Evolutionary conservation across 2,113 vertebrate genomes (phyloP).

Genomic region (Vombatus ursinus): DNA sequence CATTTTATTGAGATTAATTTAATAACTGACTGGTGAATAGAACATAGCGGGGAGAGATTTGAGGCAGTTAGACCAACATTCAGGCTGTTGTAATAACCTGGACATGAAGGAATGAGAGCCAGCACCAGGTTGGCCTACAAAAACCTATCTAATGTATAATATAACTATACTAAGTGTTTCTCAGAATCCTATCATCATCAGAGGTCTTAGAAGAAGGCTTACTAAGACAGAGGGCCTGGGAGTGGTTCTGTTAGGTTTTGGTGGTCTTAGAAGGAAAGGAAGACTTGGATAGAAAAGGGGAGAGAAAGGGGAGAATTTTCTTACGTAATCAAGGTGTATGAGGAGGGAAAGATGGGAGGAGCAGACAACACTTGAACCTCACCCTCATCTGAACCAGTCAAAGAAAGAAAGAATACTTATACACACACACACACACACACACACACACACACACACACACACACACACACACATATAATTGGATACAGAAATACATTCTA

Average conservation of each 20-base stretch:
- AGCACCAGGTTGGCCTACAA: background rate
- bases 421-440: background rate
- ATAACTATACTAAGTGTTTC: background rate
- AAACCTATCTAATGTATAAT: background rate
- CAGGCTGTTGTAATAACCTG: background rate
- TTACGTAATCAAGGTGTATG: background rate
- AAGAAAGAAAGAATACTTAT: background rate
- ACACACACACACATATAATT: no score
- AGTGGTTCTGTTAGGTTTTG: background rate
- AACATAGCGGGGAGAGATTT: background rate
- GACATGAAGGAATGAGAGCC: background rate
- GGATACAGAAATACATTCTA: background rate
- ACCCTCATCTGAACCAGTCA: background rate
- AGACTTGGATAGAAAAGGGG: background rate
- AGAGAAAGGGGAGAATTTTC: background rate
- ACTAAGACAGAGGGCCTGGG: background rate
- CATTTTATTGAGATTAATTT: background rate
- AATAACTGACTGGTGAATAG: background rate
- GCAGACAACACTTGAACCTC: background rate
- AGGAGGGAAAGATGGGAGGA: background rate
- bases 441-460: no score
- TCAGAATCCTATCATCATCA: background rate
- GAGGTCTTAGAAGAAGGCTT: no score
- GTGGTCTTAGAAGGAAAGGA: background rate
- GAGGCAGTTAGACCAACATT: background rate